Conservation (phyloP, 2,888 invertebrate species). For the Apodemia mormo region DNA sequence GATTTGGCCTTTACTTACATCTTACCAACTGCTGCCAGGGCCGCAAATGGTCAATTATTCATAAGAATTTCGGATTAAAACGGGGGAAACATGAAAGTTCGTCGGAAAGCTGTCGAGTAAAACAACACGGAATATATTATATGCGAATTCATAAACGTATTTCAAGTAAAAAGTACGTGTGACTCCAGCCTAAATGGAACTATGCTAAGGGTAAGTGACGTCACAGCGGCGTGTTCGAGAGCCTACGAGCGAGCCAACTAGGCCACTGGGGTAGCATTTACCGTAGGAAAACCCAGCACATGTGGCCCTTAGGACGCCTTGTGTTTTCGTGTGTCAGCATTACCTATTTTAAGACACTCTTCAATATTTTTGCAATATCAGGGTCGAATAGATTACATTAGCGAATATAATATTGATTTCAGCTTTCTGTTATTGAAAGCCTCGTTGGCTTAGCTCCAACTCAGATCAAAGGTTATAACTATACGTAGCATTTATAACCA, state of each 20-base stretch:
- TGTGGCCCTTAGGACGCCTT: conserved; percentile 27
- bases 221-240: conserved; percentile 26
- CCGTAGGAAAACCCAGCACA: conserved; percentile 23
- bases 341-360: conserved; percentile 9
- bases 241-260: conserved; percentile 32
- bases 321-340: conserved; percentile 9
- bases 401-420: conserved; percentile 3
- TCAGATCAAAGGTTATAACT: not conserved
- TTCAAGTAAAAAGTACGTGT: not conserved
- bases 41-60: too few species aligned
- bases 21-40: too few species aligned
- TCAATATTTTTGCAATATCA: conserved; percentile 9
- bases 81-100: too few species aligned
- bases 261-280: conserved; percentile 31
- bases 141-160: not conserved
- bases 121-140: too few species aligned
- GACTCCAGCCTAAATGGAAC: conserved; percentile 3
- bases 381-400: conserved; percentile 10
- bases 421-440: not conserved
- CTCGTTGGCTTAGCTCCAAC: not conserved
- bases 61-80: too few species aligned
- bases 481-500: not conserved
- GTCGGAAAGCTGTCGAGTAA: too few species aligned
- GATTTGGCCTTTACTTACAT: too few species aligned
- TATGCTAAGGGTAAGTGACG: conserved; percentile 22